Conservation (phyloP, 2,797 vertebrate species). For the Cichlasoma orientale region DNA sequence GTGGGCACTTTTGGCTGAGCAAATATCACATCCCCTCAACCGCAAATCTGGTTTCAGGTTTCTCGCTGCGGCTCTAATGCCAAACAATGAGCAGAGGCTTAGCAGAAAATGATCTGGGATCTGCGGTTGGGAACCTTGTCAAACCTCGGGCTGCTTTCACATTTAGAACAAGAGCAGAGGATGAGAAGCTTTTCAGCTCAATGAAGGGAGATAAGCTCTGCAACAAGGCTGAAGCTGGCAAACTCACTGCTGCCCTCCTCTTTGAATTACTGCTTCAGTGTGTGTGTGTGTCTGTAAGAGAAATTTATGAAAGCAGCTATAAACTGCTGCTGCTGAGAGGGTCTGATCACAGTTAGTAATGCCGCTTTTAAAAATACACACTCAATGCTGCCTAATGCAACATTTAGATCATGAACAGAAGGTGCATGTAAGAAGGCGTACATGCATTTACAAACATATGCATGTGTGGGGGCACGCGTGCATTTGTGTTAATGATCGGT, state of each 20-base stretch:
- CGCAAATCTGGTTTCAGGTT: slow-evolving; percentile 63
- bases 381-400: not conserved
- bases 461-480: not conserved
- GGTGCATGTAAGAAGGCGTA: not conserved
- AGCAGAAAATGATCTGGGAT: slow-evolving; percentile 63
- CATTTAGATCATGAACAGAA: not conserved
- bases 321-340: slow-evolving; percentile 32
- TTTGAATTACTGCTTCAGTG: slow-evolving; percentile 2
- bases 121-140: slow-evolving; percentile 59
- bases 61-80: slow-evolving; percentile 61
- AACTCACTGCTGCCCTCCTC: slow-evolving; percentile 16
- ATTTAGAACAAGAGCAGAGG: slow-evolving; percentile 42
- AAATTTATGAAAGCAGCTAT: slow-evolving; percentile 38
- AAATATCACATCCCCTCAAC: slow-evolving; percentile 56
- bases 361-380: not conserved
- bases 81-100: slow-evolving; percentile 54
- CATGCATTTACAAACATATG: not conserved
- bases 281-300: not conserved
- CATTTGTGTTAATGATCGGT: slow-evolving; percentile 28
- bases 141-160: slow-evolving; percentile 52
- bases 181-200: slow-evolving; percentile 31
- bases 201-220: slow-evolving; percentile 43
- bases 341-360: slow-evolving; percentile 5
- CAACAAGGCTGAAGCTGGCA: slow-evolving; percentile 30
- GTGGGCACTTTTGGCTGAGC: slow-evolving; percentile 69